Conservation (phyloP, 2,888 invertebrate species). For the Drosophila histrio region DNA sequence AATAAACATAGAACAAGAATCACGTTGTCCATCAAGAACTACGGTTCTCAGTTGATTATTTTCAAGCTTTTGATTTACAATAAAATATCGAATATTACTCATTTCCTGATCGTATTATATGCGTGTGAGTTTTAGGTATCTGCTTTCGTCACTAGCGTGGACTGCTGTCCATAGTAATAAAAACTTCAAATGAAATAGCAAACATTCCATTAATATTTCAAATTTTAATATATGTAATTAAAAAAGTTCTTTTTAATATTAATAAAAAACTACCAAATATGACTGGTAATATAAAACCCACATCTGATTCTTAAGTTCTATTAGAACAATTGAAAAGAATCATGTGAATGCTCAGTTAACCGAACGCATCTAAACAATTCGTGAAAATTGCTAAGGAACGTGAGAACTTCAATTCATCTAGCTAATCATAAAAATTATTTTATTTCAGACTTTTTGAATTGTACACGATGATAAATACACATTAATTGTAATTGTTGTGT, state of each 20-base stretch:
- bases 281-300: background rate
- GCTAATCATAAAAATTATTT: slow-evolving; percentile 7
- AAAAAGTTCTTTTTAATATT: background rate
- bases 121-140: too few species aligned
- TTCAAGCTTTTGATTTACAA: too few species aligned
- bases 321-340: slow-evolving; percentile 10
- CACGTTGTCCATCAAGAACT: too few species aligned
- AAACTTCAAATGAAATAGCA: too few species aligned
- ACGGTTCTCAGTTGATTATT: too few species aligned
- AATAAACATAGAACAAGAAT: too few species aligned
- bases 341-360: slow-evolving; percentile 9
- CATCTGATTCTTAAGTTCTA: background rate
- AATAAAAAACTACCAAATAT: background rate
- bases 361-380: slow-evolving; percentile 20
- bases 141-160: too few species aligned
- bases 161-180: too few species aligned
- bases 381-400: slow-evolving; percentile 7
- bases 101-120: too few species aligned
- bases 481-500: slow-evolving; percentile 10
- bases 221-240: background rate
- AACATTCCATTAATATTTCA: too few species aligned
- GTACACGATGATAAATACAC: slow-evolving; percentile 1
- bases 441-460: slow-evolving; percentile 2
- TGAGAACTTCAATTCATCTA: slow-evolving; percentile 21
- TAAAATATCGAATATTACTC: too few species aligned